A percentile compares a stretch with the other conserved stretches of the same genome.
Conservation (phyloP, 2,113 vertebrate species). For the Oncorhynchus keta region DNA sequence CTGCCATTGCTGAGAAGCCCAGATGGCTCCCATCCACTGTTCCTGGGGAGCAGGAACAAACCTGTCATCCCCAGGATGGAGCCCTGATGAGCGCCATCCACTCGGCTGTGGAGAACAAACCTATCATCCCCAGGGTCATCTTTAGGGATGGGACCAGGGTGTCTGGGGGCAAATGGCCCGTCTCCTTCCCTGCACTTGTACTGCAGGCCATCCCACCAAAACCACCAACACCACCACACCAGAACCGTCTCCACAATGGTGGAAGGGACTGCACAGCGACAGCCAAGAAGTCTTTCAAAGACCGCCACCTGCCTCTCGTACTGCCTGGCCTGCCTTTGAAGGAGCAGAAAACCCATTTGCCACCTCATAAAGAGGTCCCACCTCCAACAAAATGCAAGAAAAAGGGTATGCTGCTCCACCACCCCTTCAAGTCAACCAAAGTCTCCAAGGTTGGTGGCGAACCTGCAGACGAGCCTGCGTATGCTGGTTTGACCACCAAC, state of each 20-base stretch:
- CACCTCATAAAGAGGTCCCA: conserved; percentile 30
- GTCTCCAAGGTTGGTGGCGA: conserved; percentile 42
- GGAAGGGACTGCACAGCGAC: conserved; percentile 31
- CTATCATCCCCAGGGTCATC: conserved; percentile 40
- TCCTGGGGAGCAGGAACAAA: conserved; percentile 50
- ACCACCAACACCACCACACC: conserved; percentile 18
- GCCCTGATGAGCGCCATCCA: conserved; percentile 27
- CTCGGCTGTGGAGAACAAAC: conserved; percentile 40
- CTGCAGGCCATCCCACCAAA: conserved; percentile 10
- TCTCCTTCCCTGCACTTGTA: conserved; percentile 46
- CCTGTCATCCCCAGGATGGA: conserved; percentile 20
- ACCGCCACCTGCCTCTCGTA: conserved; percentile 58
- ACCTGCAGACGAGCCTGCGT: conserved; percentile 42
- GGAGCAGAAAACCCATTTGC: conserved; percentile 31
- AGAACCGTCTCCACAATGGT: neutral
- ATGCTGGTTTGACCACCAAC: conserved; percentile 44
- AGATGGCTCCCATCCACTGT: conserved; percentile 42
- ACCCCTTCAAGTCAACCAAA: conserved; percentile 63
- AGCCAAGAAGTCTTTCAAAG: conserved; percentile 51
- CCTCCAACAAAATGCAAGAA: conserved; percentile 59
- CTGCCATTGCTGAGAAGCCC: conserved; percentile 69
- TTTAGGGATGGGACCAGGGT: conserved; percentile 56
- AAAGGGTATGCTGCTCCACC: conserved; percentile 56
- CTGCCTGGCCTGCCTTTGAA: conserved; percentile 53
- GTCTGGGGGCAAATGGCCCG: conserved; percentile 47